phyloP scores from a whole-genome alignment of 2,888 invertebrate species.

The Leptodirus hochenwartii region DNA sequence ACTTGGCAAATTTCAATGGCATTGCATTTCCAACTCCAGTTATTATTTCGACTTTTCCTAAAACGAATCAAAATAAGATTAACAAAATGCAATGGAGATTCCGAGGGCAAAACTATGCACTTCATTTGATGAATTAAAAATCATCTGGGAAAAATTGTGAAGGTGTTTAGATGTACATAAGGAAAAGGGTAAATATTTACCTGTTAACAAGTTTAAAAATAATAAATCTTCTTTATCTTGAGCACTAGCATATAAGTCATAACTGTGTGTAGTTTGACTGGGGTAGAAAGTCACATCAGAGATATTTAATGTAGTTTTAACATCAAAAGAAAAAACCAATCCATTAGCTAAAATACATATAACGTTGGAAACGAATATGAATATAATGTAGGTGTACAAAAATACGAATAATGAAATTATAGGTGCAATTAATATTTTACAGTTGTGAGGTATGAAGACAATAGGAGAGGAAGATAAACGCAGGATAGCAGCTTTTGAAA shows the following conservation, averaged over 20 bases:
- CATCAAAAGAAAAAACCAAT: conserved; percentile 50
- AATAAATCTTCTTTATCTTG: conserved; percentile 53
- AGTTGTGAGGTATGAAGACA: too few relatives aligned
- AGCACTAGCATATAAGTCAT: conserved; percentile 54
- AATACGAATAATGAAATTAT: conserved; percentile 2
- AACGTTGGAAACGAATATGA: too few relatives aligned
- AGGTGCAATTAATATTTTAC: neutral
- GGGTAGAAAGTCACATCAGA: conserved; percentile 56
- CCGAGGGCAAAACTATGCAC: too few relatives aligned
- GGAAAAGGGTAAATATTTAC: conserved; percentile 26
- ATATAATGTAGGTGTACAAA: too few relatives aligned
- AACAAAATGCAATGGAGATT: too few relatives aligned
- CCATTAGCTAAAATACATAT: conserved; percentile 42
- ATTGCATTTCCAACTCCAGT: conserved; percentile 49
- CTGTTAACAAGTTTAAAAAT: conserved; percentile 48
- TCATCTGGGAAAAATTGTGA: too few relatives aligned
- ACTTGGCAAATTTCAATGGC: conserved; percentile 34
- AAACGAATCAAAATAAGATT: conserved; percentile 10
- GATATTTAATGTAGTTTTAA: conserved; percentile 53
- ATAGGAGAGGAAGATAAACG: too few relatives aligned
- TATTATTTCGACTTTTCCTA: conserved; percentile 59
- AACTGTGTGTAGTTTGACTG: conserved; percentile 49
- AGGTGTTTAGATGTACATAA: too few relatives aligned
- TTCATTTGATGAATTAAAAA: conserved; percentile 6
- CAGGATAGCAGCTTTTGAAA: too few relatives aligned